phyloP scores from a whole-genome alignment of 2,797 vertebrate genomes.

The Paratrypauchen microcephalus region DNA sequence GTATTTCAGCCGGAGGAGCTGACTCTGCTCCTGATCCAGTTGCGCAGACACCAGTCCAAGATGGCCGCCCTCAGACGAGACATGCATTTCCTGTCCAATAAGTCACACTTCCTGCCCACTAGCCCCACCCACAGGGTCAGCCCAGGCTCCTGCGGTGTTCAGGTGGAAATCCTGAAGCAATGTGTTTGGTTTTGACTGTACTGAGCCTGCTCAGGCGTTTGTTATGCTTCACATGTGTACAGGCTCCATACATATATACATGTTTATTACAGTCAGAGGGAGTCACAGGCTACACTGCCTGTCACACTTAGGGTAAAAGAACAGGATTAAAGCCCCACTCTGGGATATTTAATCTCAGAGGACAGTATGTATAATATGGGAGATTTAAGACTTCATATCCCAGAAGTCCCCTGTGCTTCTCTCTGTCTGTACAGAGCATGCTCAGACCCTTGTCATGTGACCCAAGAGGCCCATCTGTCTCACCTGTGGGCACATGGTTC shows the following conservation, averaged over 20 bases:
- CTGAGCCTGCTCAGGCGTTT: too few relatives aligned
- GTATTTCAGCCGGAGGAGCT: conserved; percentile 88
- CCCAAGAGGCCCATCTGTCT: background rate
- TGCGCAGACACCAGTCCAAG: conserved; percentile 93
- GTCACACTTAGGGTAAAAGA: too few relatives aligned
- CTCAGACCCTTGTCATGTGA: conserved; percentile 1
- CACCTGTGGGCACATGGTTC: background rate
- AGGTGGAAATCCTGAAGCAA: conserved; percentile 60
- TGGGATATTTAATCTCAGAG: too few relatives aligned
- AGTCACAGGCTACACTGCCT: too few relatives aligned
- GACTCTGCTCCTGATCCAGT: conserved; percentile 72
- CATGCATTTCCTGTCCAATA: conserved; percentile 59
- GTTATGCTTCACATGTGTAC: background rate
- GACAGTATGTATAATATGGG: too few relatives aligned
- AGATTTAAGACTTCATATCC: background rate
- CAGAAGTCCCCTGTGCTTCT: background rate
- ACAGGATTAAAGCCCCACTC: too few relatives aligned
- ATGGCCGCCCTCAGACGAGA: conserved; percentile 87
- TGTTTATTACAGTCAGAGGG: too few relatives aligned
- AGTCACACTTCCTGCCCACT: conserved; percentile 32
- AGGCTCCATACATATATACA: too few relatives aligned
- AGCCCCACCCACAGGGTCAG: conserved; percentile 53
- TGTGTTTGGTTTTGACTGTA: background rate
- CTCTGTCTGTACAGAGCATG: background rate
- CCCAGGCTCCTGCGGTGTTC: conserved; percentile 46